A percentile compares a stretch with the other conserved stretches of the same genome.
Evolutionary conservation across 35 echinoderm and acorn worm species (phyloP).

Genomic region (Patiria miniata): DNA sequence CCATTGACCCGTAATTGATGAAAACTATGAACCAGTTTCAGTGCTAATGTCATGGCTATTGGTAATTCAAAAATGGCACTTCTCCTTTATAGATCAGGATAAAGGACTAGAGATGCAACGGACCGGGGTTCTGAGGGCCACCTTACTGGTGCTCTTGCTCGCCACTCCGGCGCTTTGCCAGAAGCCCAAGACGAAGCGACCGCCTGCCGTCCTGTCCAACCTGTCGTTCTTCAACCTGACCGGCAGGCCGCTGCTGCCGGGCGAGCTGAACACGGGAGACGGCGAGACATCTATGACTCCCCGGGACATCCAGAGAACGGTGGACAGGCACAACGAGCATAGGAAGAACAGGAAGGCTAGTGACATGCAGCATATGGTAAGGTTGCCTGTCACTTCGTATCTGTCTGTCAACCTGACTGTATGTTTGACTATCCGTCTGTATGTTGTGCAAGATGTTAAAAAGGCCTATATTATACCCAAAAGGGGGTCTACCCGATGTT

Average conservation of each 20-base stretch:
- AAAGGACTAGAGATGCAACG: too few relatives aligned
- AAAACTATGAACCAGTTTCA: too few relatives aligned
- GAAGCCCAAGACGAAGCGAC: neutral
- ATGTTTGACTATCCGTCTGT: too few relatives aligned
- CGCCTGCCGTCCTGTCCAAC: neutral
- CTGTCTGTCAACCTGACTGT: neutral
- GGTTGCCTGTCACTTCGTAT: neutral
- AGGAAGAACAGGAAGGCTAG: slow-evolving; percentile 22
- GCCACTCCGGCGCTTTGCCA: neutral
- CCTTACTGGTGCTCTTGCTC: neutral
- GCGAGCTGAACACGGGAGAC: neutral
- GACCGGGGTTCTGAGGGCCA: too few relatives aligned
- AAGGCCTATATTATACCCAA: neutral
- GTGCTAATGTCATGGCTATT: too few relatives aligned
- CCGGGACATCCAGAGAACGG: slow-evolving; percentile 5
- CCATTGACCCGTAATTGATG: too few relatives aligned
- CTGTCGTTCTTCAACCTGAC: neutral
- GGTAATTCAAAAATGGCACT: too few relatives aligned
- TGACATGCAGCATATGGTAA: slow-evolving; percentile 48
- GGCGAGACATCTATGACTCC: neutral
- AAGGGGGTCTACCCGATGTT: too few relatives aligned
- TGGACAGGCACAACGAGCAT: slow-evolving; percentile 41
- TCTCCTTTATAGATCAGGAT: too few relatives aligned
- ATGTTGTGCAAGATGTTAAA: too few relatives aligned
- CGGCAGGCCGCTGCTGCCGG: neutral